Base-by-base conservation (phyloP, 1,140 invertebrate species). In the Hylaeus volcanicus region DNA sequence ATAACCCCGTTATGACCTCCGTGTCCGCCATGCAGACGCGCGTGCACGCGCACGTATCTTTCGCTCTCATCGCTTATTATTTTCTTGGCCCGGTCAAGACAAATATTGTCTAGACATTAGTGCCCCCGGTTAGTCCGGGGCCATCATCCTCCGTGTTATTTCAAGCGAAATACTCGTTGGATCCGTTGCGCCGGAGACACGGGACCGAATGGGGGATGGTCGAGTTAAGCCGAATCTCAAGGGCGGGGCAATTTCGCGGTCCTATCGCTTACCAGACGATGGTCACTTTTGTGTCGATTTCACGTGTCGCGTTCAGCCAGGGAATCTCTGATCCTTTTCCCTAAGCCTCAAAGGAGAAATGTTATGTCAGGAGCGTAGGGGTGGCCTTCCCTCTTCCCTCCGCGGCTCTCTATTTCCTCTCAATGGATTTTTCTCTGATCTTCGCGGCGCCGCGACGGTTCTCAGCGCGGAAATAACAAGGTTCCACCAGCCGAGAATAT, bases 1-100 rank as follows among this genome's bases (percentile, higher is more conserved):
- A 91, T 91, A 91, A 91, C 90, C 84, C 88, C 85, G 90, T 91
- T 91, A 91, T 90, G 88, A 90, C 84, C 86, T 86, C 79, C 84
- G 86, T 82, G 73, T 63, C 45, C 61, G 55, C 39, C 68, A 5
- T 55, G 71, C 55, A 74, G 39, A 41, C 45, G 60, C 60, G 48
- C 75, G 72, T 60, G 15, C 70, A 51, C 56, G 61, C 41, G 65
- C 56, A 26, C 58, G 41, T 73, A 69, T 76, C 74, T 82, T 84
- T 83, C 88, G 51, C 9, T 86, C 79, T 79, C 79, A 55, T 86
- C 88, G 79, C 86, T 91, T 90, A 91, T 91, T 91, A 91, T 90
- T 90, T 90, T 89, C 89, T 87, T 89, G 74, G 75, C 73, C 80
- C 71, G 85, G 79, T 88, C 87, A 89, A 87, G 84, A 88, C 84